phyloP scores from a whole-genome alignment of 2,888 invertebrate species.

The Stegophylla sp. region DNA sequence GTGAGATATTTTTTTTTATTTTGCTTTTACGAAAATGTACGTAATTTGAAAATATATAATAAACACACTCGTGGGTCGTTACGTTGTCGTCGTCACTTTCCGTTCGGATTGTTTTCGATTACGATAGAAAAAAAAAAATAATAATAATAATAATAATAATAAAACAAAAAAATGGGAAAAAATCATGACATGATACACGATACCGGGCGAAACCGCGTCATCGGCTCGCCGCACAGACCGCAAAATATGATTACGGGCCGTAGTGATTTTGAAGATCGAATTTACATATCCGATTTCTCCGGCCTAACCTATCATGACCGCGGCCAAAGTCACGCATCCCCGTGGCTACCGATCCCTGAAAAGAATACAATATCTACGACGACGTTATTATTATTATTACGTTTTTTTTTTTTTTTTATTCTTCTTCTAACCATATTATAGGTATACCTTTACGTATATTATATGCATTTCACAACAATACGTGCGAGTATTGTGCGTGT shows the following conservation, averaged over 20 bases:
- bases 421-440: too few species aligned
- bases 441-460: too few species aligned
- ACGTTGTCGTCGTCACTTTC: not conserved
- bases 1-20: not conserved
- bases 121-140: not conserved
- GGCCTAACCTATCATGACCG: not conserved
- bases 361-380: not conserved
- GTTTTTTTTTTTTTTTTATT: not conserved
- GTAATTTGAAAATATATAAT: too few species aligned
- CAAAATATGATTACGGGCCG: slow-evolving; percentile 36
- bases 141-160: not conserved
- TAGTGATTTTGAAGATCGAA: slow-evolving; percentile 49
- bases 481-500: not conserved
- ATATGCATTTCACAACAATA: not conserved
- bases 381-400: too few species aligned
- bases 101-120: slow-evolving; percentile 8
- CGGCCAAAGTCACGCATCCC: not conserved
- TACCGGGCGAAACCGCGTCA: slow-evolving; percentile 20
- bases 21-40: not conserved
- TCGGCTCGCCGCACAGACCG: slow-evolving; percentile 3
- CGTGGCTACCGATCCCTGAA: slow-evolving; percentile 11
- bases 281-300: slow-evolving; percentile 51
- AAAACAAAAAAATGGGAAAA: not conserved
- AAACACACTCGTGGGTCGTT: not conserved
- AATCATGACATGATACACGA: slow-evolving; percentile 19